Conservation (phyloP, 1,140 invertebrate genomes). For the Odontomachus brunneus region DNA sequence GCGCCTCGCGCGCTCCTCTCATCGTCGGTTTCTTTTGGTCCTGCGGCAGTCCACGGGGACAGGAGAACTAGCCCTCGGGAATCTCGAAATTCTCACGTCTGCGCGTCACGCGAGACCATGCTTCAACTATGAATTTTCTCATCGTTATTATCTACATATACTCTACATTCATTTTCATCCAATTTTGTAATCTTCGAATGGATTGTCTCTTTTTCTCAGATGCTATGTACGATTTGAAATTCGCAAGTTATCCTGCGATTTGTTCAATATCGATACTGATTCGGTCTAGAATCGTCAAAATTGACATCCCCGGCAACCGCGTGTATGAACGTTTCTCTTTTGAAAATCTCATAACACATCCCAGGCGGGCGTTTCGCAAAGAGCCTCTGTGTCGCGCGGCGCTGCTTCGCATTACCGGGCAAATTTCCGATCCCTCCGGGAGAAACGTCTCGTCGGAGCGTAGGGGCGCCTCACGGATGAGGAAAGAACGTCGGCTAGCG, state of each 20-base stretch:
- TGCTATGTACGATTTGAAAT: too few species aligned
- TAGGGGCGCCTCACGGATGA: conserved; percentile 23
- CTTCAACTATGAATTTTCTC: conserved; percentile 23
- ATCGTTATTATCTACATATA: not conserved
- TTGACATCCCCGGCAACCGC: not conserved
- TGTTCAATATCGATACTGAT: not conserved
- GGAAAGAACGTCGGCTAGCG: conserved; percentile 49
- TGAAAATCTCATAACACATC: not conserved
- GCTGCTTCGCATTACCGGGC: conserved; percentile 41
- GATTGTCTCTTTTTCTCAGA: not conserved
- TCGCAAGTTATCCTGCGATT: too few species aligned
- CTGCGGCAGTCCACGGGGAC: conserved; percentile 22
- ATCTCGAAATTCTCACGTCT: conserved; percentile 12
- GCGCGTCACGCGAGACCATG: conserved; percentile 6
- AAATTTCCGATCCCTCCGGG: conserved; percentile 29
- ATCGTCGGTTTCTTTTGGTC: conserved; percentile 59
- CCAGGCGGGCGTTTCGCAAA: not conserved
- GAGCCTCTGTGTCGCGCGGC: conserved; percentile 12
- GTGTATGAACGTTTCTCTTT: not conserved
- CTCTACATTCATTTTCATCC: not conserved
- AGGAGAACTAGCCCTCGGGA: conserved; percentile 48
- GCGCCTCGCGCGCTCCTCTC: conserved; percentile 55
- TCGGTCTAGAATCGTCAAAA: not conserved
- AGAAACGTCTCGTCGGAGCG: conserved; percentile 43
- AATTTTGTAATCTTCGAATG: not conserved